Percentiles rank a stretch among this genome's conserved stretches.
These are phyloP conservation scores for Stenolophus ochropezus DNA, from an alignment of 2,888 invertebrate genomes.

Conservation along the genomic window DNA sequence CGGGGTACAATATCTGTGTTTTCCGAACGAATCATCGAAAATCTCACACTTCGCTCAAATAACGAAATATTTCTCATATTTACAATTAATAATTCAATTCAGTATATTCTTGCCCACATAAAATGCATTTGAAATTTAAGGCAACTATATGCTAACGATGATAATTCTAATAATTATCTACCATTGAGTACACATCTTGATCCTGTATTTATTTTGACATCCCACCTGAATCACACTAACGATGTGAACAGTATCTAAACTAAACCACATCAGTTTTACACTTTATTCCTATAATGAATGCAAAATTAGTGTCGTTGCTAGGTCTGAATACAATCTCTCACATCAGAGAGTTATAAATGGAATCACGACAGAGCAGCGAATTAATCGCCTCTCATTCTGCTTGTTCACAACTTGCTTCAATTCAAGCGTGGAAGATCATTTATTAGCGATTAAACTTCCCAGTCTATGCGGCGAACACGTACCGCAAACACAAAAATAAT, in stretches of 20 bases:
- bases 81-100: too few relatives aligned
- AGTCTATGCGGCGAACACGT: neutral
- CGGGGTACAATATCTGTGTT: too few relatives aligned
- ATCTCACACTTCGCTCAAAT: too few relatives aligned
- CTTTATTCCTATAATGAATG: conserved; percentile 3
- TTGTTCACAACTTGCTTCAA: conserved; percentile 34
- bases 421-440: conserved; percentile 39
- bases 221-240: neutral
- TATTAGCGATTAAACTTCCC: conserved; percentile 29
- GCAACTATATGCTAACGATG: too few relatives aligned
- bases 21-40: too few relatives aligned
- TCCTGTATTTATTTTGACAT: too few relatives aligned
- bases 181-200: too few relatives aligned
- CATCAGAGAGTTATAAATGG: conserved; percentile 33
- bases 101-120: too few relatives aligned
- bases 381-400: conserved; percentile 26
- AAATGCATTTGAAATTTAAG: too few relatives aligned
- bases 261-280: neutral
- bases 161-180: too few relatives aligned
- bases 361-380: conserved; percentile 35
- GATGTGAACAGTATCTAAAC: neutral
- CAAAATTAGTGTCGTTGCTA: conserved; percentile 18
- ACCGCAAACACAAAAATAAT: conserved; percentile 27
- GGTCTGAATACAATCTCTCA: conserved; percentile 26
- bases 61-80: too few relatives aligned